Base-by-base conservation (phyloP, 2,797 vertebrate genomes). In the Falco berigora region DNA sequence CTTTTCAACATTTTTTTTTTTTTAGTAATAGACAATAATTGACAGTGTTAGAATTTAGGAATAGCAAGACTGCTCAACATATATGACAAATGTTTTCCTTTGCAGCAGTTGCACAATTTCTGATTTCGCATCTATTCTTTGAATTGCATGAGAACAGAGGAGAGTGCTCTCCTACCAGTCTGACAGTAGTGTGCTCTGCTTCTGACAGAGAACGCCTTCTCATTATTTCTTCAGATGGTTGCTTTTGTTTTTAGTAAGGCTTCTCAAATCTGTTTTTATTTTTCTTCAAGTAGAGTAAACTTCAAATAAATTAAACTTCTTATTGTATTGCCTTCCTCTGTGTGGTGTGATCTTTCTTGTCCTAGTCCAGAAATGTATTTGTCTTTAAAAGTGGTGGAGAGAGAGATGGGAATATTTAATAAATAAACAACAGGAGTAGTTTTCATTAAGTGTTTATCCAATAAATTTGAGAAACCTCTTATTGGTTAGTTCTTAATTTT, bases 181-280 rank as follows among this genome's bases (percentile, higher is more conserved):
- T 63, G 68, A 28, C 20, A 77, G 55, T 18, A 66, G 23, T 12
- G 32, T n/a, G 30, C 73, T 80, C 59, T 73, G 36, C 44, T 71
- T 72, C 80, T 68, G 76, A 61, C 27, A 81, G 44, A 59, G 50
- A 75, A 78, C 2, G 2, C 18, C 15, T 88, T 62, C 66, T 71
- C 19, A 4, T 92, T 78, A 55, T 64, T 89, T 68, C 38, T 77
- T 92, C 53, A 88, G 30, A 52, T 71, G 27, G 17, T 68, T 2
- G 4, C n/a, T 87, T 73, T 71, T 4, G 2, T 30, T 71, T 71
- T 81, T 77, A 80, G n/a, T n/a, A 27, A 74, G 28, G 40, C 14
- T 72, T 56, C 49, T 93, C n/a, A 83, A 83, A 52, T 46, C 25
- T 85, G 19, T 82, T 92, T 95, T 75, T 82, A 18, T 71, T 82